Evolutionary conservation across 2,797 vertebrate species (phyloP).

Genomic region (Hapalemur alaotrensis): DNA sequence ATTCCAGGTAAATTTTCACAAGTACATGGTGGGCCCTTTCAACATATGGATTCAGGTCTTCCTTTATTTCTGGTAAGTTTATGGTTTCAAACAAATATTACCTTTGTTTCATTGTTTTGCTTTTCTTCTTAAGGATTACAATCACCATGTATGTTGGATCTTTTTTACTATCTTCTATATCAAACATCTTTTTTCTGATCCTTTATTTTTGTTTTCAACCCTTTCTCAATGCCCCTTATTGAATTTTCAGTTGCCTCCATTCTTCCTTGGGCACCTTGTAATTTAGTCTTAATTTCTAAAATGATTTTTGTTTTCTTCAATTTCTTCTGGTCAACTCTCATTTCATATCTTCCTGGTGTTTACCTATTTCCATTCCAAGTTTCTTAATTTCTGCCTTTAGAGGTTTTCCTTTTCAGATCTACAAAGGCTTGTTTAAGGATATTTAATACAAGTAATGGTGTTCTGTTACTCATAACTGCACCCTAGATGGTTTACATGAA

Average conservation of each 20-base stretch:
- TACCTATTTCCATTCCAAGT: background rate
- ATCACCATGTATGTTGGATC: background rate
- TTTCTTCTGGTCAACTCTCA: slow-evolving; percentile 4
- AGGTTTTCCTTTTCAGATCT: background rate
- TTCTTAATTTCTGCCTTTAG: background rate
- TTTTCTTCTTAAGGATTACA: background rate
- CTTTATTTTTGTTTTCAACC: background rate
- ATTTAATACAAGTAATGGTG: background rate
- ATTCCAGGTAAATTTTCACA: background rate
- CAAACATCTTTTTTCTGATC: background rate
- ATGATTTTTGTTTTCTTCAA: background rate
- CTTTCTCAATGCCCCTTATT: background rate
- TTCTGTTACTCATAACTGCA: background rate
- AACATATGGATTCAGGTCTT: background rate
- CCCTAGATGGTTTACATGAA: background rate
- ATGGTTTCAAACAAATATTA: background rate
- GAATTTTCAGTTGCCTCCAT: background rate
- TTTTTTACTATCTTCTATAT: background rate
- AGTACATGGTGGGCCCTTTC: background rate
- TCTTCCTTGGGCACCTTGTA: background rate
- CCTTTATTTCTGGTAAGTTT: background rate
- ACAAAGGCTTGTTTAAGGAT: background rate
- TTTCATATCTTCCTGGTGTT: background rate
- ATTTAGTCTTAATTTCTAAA: slow-evolving; percentile 5
- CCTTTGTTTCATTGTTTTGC: background rate